These are phyloP conservation scores for Drosophila melanogaster DNA, from an alignment of 1,140 invertebrate species.

Conservation along the genomic window DNA sequence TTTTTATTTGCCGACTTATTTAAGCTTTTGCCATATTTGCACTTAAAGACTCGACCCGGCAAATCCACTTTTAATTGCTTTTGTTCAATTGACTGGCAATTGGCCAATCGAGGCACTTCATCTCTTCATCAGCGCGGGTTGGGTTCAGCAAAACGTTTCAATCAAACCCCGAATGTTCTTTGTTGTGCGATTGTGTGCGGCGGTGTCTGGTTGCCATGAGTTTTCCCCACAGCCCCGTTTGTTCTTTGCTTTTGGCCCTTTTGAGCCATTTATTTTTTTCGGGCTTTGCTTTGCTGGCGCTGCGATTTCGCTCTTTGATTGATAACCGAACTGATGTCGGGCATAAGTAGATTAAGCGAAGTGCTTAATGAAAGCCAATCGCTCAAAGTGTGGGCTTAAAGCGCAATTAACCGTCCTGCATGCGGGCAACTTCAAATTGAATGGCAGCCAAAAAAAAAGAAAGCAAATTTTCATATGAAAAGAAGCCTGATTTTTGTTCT, in stretches of 20 bases:
- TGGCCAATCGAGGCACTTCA: slow-evolving; percentile 28
- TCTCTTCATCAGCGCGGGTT: slow-evolving; percentile 47
- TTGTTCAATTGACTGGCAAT: slow-evolving; percentile 83
- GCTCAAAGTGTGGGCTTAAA: slow-evolving; percentile 67
- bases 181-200: slow-evolving; percentile 42
- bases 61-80: slow-evolving; percentile 84
- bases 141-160: slow-evolving; percentile 47
- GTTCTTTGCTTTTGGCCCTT: slow-evolving; percentile 9
- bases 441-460: slow-evolving; percentile 3
- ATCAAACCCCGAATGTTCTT: slow-evolving; percentile 57
- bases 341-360: slow-evolving; percentile 73
- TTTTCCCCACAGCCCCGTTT: neutral
- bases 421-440: slow-evolving; percentile 10
- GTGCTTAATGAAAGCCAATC: slow-evolving; percentile 75
- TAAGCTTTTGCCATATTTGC: slow-evolving; percentile 74
- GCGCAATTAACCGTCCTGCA: slow-evolving; percentile 39
- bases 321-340: slow-evolving; percentile 62
- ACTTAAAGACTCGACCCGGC: slow-evolving; percentile 63
- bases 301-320: slow-evolving; percentile 65
- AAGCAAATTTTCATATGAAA: neutral
- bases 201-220: slow-evolving; percentile 15
- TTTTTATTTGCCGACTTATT: slow-evolving; percentile 65
- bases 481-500: neutral
- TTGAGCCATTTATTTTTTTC: slow-evolving; percentile 41
- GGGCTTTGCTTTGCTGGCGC: slow-evolving; percentile 47